Base-by-base conservation (phyloP, 1,140 invertebrate species). In the Mya arenaria region DNA sequence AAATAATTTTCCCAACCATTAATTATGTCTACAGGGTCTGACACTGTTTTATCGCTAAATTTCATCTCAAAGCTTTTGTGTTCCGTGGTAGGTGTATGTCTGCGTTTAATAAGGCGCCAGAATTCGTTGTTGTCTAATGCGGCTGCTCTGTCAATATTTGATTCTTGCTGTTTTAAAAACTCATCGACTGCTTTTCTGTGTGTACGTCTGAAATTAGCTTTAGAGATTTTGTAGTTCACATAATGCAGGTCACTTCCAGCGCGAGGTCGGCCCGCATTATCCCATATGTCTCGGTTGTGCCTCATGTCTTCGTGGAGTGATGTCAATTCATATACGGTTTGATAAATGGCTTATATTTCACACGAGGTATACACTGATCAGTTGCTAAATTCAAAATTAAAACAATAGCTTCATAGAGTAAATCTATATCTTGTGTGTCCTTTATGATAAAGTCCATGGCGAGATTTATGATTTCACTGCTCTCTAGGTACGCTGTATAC, bases 111-210 rank as follows among this genome's bases (percentile, higher is more conserved):
- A 36, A 65, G 34, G 2, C 23, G 15, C 63, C 63, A 68, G 37
- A 68, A 41, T 34, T 68, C 63, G n/a, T 68, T 68, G 32, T 68
- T 68, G 32, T 68, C 37, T 13, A 19, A 68, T 25, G 39, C 63
- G n/a, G 63, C 63, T 6, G 63, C 63, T 34, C 36, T 23, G 23
- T 68, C 63, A 1, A 68, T 68, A 41, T 68, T 41, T 34, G 15
- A 4, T 23, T 41, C 37, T 23, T 41, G 34, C 1, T 62, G 13
- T 15, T 62, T 62, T 2, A 62, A 4, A 30, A 28, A 62, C 4
- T 15, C 2, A 17, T 2, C 8, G 23, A 62, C 58, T 28, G 4
- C 2, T 3, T 15, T 62, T 62, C 58, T 62, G 19, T 62, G 58
- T 2, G 4, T 4, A 10, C 4, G 2, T 4, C 58, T 6, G 36